Percentiles rank a stretch among this genome's conserved stretches.
These are phyloP conservation scores for Dipus sagitta DNA, from an alignment of 2,797 vertebrate genomes.

Conservation along the genomic window DNA sequence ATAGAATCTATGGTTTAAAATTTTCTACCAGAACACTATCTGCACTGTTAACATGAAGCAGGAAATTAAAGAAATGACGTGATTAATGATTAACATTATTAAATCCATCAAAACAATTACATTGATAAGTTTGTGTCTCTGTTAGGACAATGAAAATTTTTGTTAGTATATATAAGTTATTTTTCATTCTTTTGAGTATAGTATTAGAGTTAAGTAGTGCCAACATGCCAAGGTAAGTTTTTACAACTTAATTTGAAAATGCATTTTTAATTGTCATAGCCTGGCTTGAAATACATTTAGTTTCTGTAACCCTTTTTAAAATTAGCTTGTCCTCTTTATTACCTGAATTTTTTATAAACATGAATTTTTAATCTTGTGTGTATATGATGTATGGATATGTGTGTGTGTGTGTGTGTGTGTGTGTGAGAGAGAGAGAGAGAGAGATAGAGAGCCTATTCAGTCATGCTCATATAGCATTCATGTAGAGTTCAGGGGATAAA, in stretches of 20 bases:
- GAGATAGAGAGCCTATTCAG: too few relatives aligned
- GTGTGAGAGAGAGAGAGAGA: too few relatives aligned
- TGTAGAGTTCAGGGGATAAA: too few relatives aligned
- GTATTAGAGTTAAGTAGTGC: slow-evolving; percentile 37
- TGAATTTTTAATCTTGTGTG: background rate
- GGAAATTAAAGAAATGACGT: slow-evolving; percentile 58
- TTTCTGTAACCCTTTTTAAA: slow-evolving; percentile 33
- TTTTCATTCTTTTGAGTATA: background rate
- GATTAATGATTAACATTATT: slow-evolving; percentile 17
- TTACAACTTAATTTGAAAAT: background rate
- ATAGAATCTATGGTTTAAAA: slow-evolving; percentile 44
- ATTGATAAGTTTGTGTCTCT: slow-evolving; percentile 47
- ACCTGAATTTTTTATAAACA: background rate
- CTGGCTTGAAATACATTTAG: background rate
- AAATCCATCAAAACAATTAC: slow-evolving; percentile 62
- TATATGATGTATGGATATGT: too few relatives aligned
- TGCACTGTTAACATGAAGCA: slow-evolving; percentile 47
- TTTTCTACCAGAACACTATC: slow-evolving; percentile 5
- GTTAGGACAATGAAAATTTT: slow-evolving; percentile 25
- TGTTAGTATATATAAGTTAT: background rate
- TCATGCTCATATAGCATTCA: too few relatives aligned
- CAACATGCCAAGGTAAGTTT: slow-evolving; percentile 36
- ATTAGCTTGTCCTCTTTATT: background rate
- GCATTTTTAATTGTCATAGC: background rate
- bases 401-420: too few relatives aligned